Percentiles rank a stretch among this genome's conserved stretches.
Conservation (phyloP, 2,797 vertebrate species). For the Prunella strophiata region DNA sequence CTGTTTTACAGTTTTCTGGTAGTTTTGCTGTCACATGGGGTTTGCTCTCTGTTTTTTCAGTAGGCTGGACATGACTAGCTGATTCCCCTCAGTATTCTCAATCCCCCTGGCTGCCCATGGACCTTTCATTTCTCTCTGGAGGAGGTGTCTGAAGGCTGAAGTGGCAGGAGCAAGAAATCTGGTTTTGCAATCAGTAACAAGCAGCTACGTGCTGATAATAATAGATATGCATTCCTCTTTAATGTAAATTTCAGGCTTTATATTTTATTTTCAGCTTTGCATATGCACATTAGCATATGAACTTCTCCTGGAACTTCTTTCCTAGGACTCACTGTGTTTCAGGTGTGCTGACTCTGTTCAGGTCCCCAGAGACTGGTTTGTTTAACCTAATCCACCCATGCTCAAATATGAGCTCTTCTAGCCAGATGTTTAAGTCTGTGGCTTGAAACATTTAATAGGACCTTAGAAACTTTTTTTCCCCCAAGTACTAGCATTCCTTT, state of each 20-base stretch:
- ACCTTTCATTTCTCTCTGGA: background rate
- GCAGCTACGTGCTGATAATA: background rate
- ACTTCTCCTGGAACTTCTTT: conserved; percentile 50
- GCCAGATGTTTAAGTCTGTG: conserved; percentile 53
- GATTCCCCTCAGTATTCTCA: background rate
- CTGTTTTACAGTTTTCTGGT: background rate
- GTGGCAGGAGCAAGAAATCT: background rate
- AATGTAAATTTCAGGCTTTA: background rate
- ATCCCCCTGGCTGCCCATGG: background rate
- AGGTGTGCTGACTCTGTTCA: conserved; percentile 20
- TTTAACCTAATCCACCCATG: conserved; percentile 5
- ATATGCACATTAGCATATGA: background rate
- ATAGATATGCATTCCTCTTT: background rate
- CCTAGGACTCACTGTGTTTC: background rate
- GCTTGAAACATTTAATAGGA: conserved; percentile 42
- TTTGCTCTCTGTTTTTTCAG: background rate
- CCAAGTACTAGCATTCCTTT: conserved; percentile 34
- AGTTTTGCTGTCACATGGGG: background rate
- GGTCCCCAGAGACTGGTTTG: conserved; percentile 5
- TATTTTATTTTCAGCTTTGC: conserved; percentile 24
- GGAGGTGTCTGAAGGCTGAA: background rate
- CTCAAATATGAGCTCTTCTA: background rate
- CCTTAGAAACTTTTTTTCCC: background rate
- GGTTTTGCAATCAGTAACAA: background rate
- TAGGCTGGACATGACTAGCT: background rate